Conservation (phyloP, 2,113 vertebrate genomes). For the Desmodus rotundus region DNA sequence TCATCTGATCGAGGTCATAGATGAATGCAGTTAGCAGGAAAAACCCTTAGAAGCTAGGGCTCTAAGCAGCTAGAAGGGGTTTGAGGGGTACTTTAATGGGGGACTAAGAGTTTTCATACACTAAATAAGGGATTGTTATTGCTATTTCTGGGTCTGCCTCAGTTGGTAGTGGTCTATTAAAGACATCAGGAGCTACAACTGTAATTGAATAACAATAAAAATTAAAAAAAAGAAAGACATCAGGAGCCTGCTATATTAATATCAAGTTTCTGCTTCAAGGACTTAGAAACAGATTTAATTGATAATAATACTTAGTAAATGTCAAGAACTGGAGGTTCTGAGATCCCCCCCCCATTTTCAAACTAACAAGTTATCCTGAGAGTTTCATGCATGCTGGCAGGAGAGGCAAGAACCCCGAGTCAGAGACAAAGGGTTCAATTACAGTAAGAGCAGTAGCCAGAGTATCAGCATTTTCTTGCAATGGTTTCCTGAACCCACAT, state of each 20-base stretch:
- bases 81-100: neutral
- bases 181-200: no score
- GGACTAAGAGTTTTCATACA: neutral
- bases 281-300: conserved; percentile 16
- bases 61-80: neutral
- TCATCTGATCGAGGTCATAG: neutral
- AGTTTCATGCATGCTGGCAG: neutral
- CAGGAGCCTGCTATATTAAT: neutral
- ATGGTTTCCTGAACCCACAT: neutral
- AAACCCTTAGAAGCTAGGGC: neutral
- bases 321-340: neutral
- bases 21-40: neutral
- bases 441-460: neutral
- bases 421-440: conserved; percentile 19
- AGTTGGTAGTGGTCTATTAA: neutral
- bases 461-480: neutral
- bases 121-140: neutral
- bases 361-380: neutral
- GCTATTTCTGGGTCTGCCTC: neutral
- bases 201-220: no score
- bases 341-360: neutral
- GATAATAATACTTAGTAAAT: conserved; percentile 13
- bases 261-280: neutral
- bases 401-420: neutral
- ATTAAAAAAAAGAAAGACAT: no score